Percentiles rank a stretch among this genome's conserved stretches.
Conservation (phyloP, 2,797 vertebrate species). For the Clarias fuscus region DNA sequence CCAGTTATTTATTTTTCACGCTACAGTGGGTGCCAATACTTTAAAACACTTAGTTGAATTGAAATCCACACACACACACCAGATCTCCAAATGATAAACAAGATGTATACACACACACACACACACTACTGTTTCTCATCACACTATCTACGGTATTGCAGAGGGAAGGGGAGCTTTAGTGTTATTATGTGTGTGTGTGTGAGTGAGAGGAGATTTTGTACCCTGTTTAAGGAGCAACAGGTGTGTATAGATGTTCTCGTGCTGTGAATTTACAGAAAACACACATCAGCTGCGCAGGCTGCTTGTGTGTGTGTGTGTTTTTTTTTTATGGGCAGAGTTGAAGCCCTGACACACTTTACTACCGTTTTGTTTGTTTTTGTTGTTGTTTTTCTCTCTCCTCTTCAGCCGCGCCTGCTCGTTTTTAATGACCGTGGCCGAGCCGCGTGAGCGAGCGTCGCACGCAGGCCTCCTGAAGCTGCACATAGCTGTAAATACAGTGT, state of each 20-base stretch:
- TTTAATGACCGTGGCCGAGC: constrained; percentile 26
- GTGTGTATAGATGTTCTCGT: neutral
- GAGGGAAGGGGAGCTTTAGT: neutral
- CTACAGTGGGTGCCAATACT: constrained; percentile 66
- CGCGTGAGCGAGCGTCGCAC: constrained; percentile 6
- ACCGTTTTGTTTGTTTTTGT: too few relatives aligned
- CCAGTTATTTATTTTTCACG: constrained; percentile 70
- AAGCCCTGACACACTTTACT: neutral
- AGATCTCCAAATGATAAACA: constrained; percentile 3
- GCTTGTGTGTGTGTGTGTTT: neutral
- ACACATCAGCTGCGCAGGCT: neutral
- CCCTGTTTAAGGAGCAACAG: constrained; percentile 9
- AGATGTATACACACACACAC: neutral
- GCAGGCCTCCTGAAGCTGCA: constrained; percentile 38
- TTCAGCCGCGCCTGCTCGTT: neutral
- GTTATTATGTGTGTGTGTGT: constrained; percentile 3
- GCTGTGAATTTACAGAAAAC: constrained; percentile 18
- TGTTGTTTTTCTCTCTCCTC: neutral
- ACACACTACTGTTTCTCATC: neutral
- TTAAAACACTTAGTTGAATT: constrained; percentile 7
- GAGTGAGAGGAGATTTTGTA: constrained; percentile 6
- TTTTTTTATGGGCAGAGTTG: neutral
- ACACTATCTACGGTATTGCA: neutral
- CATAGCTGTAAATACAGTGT: constrained; percentile 59
- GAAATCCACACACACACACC: neutral